Base-by-base conservation (phyloP, 1,140 invertebrate genomes). In the Drosophila cardini region DNA sequence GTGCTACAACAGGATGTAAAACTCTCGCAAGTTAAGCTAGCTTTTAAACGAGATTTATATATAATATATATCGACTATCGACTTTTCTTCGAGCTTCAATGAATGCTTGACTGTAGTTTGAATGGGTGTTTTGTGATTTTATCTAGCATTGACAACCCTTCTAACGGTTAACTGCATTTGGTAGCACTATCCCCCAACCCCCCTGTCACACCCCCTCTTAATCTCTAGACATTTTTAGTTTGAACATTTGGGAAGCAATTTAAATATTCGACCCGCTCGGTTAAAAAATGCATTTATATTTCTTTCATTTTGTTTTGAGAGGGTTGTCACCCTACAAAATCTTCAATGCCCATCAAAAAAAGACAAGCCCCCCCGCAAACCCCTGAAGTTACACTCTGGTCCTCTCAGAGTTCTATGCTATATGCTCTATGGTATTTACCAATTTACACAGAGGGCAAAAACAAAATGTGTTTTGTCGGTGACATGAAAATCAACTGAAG, bases 401-500 rank as follows among this genome's bases (percentile, higher is more conserved):
- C 16, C 11, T 50, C 34, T 26, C 11, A 32, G 9, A 10, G 21
- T 16, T 38, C 13, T 56, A 52, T 26, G 21, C 21, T 26, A 26
- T 26, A 26, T 72, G 70, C 32, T 50, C 30, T 48, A 46, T 67
- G 62, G 75, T 65, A 80, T 80, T 84, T 73, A 73, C 72, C 80
- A 73, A 62, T 69, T 64, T 77, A 71, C 61, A 84, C 81, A 77
- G 69, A 71, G 63, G 74, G 57, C 77, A 57, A 85, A 65, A 58
- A 69, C 63, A 63, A 67, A 83, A 72, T 85, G 78, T 81, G 70
- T 81, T 78, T 86, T 86, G 82, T 72, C 78, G 81, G 74, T 86
- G 81, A 85, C 81, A 85, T 85, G 78, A 80, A 85, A 85, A 85
- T 85, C 82, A 85, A 86, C 74, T 81, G 82, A 86, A 72, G 65